Conservation (phyloP, 2,797 vertebrate species). For the Dendrocincla tyrannina region DNA sequence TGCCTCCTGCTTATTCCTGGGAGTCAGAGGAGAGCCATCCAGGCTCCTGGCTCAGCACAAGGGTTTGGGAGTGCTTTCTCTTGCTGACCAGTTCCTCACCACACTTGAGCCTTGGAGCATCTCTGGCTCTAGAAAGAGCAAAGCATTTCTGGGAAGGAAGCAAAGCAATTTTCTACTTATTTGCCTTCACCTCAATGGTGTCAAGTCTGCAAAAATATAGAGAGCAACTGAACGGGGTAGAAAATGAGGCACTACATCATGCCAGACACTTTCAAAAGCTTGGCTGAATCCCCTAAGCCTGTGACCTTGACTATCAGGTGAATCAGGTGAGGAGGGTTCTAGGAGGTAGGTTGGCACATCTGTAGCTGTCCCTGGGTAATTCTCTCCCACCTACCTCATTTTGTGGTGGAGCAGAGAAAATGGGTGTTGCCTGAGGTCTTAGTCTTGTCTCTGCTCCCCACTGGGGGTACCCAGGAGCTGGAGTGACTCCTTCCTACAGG, state of each 20-base stretch:
- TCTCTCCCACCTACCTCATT: neutral
- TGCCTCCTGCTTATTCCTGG: neutral
- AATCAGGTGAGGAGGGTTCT: constrained; percentile 76
- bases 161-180: neutral
- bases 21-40: neutral
- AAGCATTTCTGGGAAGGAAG: neutral
- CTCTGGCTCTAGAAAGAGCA: neutral
- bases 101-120: rapidly evolving
- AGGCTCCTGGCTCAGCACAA: neutral
- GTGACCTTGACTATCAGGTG: constrained; percentile 78
- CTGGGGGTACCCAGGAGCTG: neutral
- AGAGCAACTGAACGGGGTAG: neutral
- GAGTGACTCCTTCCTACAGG: neutral
- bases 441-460: neutral
- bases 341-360: neutral
- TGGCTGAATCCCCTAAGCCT: constrained; percentile 71
- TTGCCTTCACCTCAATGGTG: neutral
- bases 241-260: constrained; percentile 27
- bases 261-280: neutral
- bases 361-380: neutral
- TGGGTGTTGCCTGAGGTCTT: neutral
- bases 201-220: neutral
- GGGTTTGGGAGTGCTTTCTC: neutral
- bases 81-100: neutral
- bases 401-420: neutral